Percentiles rank a stretch among this genome's conserved stretches.
Conservation (phyloP, 2,797 vertebrate genomes). For the Eospalax fontanierii region DNA sequence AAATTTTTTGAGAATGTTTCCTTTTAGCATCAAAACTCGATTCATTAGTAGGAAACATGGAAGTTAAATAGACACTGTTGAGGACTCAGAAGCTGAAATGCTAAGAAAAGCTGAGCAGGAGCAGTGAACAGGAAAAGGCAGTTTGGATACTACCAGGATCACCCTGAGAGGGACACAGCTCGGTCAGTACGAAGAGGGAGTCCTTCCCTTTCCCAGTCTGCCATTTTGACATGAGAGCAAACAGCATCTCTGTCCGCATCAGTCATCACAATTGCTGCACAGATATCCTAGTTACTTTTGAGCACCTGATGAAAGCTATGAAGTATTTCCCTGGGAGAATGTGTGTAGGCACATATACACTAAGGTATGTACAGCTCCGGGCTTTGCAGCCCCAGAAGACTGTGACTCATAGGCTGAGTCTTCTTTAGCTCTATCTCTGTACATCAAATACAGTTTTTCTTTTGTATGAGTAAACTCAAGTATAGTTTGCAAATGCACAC, state of each 20-base stretch:
- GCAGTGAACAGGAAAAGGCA: neutral
- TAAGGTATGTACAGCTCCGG: neutral
- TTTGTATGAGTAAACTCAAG: neutral
- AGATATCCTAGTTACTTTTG: slow-evolving; percentile 7
- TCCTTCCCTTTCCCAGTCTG: neutral
- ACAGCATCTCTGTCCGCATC: neutral
- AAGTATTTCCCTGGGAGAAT: slow-evolving; percentile 9
- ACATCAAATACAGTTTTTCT: neutral
- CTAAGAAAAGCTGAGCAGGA: neutral
- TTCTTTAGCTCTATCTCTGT: neutral
- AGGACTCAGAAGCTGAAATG: slow-evolving; percentile 37
- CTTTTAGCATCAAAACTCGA: neutral
- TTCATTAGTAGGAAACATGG: slow-evolving; percentile 43
- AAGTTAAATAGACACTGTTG: slow-evolving; percentile 33
- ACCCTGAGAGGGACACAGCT: neutral
- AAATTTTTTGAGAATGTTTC: neutral
- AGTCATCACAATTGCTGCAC: neutral
- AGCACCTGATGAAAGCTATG: neutral
- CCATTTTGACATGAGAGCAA: neutral
- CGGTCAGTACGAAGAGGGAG: neutral
- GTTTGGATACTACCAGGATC: neutral
- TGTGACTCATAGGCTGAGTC: neutral
- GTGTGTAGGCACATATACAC: neutral
- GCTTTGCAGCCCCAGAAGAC: neutral
- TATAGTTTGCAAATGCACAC: slow-evolving; percentile 32